These are phyloP conservation scores for Indicator indicator DNA, from an alignment of 2,113 vertebrate genomes.

Conservation along the genomic window DNA sequence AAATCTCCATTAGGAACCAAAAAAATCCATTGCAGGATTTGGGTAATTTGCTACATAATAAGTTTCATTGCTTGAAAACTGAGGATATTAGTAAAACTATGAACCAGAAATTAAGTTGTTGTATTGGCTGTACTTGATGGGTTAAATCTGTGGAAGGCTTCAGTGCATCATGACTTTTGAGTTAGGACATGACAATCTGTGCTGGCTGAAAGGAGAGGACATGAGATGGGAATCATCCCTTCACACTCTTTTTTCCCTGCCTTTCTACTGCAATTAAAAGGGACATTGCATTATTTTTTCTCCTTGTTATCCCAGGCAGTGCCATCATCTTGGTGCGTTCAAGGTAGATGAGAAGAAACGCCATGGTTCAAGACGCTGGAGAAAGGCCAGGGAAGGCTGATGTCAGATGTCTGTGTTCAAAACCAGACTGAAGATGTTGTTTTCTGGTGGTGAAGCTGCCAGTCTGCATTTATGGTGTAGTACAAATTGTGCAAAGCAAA, in stretches of 20 bases:
- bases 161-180: neutral
- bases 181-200: rapidly evolving
- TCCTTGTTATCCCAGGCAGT: neutral
- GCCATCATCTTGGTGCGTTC: neutral
- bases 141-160: neutral
- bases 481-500: neutral
- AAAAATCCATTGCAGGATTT: neutral
- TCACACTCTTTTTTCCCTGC: neutral
- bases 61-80: neutral
- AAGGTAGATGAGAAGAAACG: neutral
- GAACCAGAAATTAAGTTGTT: neutral
- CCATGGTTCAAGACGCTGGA: neutral
- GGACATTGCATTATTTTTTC: neutral
- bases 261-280: neutral
- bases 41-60: neutral
- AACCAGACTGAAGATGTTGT: neutral
- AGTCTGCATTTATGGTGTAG: neutral
- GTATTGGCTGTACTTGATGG: neutral
- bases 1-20: neutral
- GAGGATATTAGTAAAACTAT: neutral
- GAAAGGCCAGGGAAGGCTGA: neutral
- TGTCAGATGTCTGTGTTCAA: neutral
- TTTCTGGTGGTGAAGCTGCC: neutral
- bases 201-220: neutral
- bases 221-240: neutral